Conservation (phyloP, 2,888 invertebrate genomes). For the Microplitis deprimator region DNA sequence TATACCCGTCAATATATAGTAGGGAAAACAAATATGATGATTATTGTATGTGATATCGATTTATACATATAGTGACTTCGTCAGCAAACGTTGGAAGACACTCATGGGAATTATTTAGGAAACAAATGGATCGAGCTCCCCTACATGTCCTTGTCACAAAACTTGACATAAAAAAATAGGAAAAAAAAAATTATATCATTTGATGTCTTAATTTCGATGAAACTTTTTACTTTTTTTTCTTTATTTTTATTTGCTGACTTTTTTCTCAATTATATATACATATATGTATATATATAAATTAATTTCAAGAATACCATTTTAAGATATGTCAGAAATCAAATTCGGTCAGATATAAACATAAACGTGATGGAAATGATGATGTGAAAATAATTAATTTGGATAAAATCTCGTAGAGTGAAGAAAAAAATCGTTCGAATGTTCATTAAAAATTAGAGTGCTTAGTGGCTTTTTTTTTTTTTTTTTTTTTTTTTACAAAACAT, state of each 20-base stretch:
- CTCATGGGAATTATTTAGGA: background rate
- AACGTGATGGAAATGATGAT: background rate
- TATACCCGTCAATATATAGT: background rate
- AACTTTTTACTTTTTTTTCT: background rate
- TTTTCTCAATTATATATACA: no score
- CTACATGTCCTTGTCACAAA: background rate
- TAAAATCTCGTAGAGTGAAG: background rate
- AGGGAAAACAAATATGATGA: background rate
- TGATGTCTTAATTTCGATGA: background rate
- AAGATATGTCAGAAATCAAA: no score
- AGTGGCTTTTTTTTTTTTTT: no score
- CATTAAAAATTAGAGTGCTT: background rate
- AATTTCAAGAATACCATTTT: no score
- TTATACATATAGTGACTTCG: background rate
- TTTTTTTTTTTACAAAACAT: no score
- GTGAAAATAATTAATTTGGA: background rate
- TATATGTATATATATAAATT: no score
- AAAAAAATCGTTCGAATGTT: background rate
- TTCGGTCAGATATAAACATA: background rate
- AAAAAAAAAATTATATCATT: background rate
- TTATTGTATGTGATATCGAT: background rate
- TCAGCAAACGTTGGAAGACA: background rate
- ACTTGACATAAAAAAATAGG: background rate
- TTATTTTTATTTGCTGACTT: background rate
- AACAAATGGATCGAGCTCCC: background rate